These are phyloP conservation scores for Nematopogon swammerdamellus DNA, from an alignment of 2,888 invertebrate genomes.

Conservation along the genomic window DNA sequence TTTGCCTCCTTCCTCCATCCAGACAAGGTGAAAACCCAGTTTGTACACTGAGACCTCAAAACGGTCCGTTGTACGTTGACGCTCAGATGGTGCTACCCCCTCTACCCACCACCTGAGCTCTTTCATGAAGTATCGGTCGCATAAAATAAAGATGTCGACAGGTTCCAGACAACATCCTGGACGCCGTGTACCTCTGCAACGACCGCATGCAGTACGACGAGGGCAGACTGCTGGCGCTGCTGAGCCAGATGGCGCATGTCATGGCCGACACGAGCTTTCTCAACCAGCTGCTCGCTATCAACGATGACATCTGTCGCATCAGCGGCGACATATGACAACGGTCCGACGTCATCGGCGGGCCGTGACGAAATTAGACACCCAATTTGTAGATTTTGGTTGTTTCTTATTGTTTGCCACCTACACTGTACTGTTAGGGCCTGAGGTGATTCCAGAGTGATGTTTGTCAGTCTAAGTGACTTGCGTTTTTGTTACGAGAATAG, in stretches of 20 bases:
- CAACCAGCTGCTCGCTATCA: constrained; percentile 73
- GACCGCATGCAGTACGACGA: constrained; percentile 68
- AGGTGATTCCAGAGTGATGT: background rate
- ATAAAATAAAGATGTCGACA: too few species aligned
- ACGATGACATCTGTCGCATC: constrained; percentile 75
- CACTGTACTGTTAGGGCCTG: background rate
- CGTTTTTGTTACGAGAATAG: too few species aligned
- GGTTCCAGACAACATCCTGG: constrained; percentile 59
- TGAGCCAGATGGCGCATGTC: constrained; percentile 64
- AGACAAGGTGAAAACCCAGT: background rate
- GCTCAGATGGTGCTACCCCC: too few species aligned
- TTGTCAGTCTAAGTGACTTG: too few species aligned
- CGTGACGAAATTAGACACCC: background rate
- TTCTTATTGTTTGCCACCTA: background rate
- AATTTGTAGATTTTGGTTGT: background rate
- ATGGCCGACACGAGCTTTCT: constrained; percentile 71
- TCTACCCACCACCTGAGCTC: too few species aligned
- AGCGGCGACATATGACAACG: constrained; percentile 58
- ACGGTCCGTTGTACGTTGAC: too few species aligned
- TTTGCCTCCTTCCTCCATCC: background rate
- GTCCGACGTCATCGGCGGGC: too few species aligned
- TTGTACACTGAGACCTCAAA: too few species aligned
- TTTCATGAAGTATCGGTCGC: too few species aligned
- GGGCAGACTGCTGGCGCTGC: constrained; percentile 59
- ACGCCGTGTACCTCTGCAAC: constrained; percentile 66